Evolutionary conservation across 2,888 invertebrate genomes (phyloP).

Genomic region (Chorisops tibialis): DNA sequence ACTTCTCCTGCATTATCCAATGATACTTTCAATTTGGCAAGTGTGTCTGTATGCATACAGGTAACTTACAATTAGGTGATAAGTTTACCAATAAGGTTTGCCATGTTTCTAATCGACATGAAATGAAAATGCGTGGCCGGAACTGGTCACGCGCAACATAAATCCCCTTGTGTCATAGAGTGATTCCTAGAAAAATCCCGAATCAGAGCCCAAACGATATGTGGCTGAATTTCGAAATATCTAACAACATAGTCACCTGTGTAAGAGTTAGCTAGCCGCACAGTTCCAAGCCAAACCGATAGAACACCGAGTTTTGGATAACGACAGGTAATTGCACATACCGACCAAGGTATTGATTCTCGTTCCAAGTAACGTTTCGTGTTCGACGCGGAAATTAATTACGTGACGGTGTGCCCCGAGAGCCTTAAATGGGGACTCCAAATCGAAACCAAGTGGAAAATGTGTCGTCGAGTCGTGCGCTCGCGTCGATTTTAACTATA

Average conservation of each 20-base stretch:
- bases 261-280: neutral
- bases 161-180: neutral
- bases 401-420: neutral
- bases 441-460: neutral
- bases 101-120: no score
- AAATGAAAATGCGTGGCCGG: neutral
- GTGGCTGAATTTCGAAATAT: neutral
- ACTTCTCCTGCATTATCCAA: no score
- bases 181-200: no score
- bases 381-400: constrained; percentile 17
- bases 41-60: no score
- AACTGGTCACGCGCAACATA: constrained; percentile 3
- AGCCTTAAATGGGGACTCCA: constrained; percentile 1
- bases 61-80: no score
- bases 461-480: neutral
- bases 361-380: constrained; percentile 5
- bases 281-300: no score
- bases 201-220: no score
- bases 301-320: neutral
- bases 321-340: neutral
- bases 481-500: neutral
- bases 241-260: neutral
- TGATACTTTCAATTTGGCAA: no score
- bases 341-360: neutral
- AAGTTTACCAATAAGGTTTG: no score